Conservation (phyloP, 2,888 invertebrate genomes). For the Cabera pusaria region DNA sequence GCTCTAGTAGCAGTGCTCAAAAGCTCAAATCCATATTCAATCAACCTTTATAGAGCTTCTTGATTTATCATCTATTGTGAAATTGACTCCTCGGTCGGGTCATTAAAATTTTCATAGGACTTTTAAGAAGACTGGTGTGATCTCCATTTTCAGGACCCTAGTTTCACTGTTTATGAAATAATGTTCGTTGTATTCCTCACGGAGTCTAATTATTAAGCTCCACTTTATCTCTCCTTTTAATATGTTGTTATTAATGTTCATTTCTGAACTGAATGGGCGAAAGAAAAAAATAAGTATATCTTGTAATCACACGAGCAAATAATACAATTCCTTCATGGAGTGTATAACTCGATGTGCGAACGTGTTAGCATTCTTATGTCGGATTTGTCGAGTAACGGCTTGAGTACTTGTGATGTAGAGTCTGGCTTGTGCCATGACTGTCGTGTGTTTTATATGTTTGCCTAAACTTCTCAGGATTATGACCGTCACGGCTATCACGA, state of each 20-base stretch:
- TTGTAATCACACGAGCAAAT: conserved; percentile 12
- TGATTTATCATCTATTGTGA: conserved; percentile 30
- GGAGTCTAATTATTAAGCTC: conserved; percentile 28
- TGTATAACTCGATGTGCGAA: no score
- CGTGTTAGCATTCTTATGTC: conserved; percentile 17
- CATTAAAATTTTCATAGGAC: conserved; percentile 20
- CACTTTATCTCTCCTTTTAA: conserved; percentile 28
- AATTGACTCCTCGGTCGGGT: conserved; percentile 13
- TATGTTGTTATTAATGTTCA: conserved; percentile 28
- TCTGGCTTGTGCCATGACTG: no score
- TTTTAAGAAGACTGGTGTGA: conserved; percentile 19
- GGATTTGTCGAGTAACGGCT: conserved; percentile 2
- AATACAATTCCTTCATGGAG: conserved; percentile 10
- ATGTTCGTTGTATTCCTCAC: conserved; percentile 29
- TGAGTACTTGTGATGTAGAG: no score
- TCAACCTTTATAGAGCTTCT: conserved; percentile 32
- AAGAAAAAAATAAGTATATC: conserved; percentile 8
- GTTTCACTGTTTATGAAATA: conserved; percentile 15
- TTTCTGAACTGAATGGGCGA: conserved; percentile 28
- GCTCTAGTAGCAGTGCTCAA: conserved; percentile 36
- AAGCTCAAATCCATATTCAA: conserved; percentile 63
- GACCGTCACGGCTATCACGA: conserved; percentile 12
- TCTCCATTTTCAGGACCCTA: conserved; percentile 25
- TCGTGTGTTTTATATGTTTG: no score
- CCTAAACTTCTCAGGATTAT: conserved; percentile 4